Conservation (phyloP, 2,888 invertebrate species). For the Stenichneumon culpator region DNA sequence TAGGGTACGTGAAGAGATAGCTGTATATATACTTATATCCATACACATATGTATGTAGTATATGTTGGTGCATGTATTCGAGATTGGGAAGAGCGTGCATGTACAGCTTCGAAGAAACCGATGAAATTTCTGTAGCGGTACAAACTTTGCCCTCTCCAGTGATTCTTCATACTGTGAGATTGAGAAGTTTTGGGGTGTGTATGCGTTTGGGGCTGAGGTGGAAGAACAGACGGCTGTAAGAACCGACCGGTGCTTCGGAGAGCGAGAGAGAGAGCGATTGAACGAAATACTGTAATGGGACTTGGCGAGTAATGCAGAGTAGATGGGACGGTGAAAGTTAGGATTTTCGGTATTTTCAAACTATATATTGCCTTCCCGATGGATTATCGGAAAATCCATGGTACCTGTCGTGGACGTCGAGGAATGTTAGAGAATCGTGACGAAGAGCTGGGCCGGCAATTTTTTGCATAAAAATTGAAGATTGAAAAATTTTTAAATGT, state of each 20-base stretch:
- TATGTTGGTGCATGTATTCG: not conserved
- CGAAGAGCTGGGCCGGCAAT: not conserved
- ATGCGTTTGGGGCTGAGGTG: not conserved
- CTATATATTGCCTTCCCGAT: not conserved
- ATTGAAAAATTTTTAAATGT: not conserved
- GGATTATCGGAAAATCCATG: slow-evolving; percentile 3
- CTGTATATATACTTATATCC: not conserved
- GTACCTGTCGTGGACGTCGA: not conserved
- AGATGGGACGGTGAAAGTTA: not conserved
- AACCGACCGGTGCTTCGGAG: not conserved
- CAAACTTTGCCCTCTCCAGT: slow-evolving; percentile 36
- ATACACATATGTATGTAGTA: not conserved
- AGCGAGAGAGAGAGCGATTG: not conserved
- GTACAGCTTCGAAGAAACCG: slow-evolving; percentile 11
- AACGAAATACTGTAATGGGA: slow-evolving; percentile 12
- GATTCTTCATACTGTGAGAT: slow-evolving; percentile 39
- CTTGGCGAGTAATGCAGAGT: not conserved
- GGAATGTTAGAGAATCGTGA: not conserved
- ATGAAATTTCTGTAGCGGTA: slow-evolving; percentile 38
- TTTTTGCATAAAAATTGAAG: not conserved
- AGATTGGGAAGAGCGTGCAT: slow-evolving; percentile 12
- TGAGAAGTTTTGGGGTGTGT: slow-evolving; percentile 17
- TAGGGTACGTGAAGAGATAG: slow-evolving; percentile 23
- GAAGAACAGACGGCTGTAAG: not conserved
- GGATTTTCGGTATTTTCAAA: not conserved